Evolutionary conservation across 1,140 invertebrate species (phyloP).

Genomic region (Papilio glaucus): DNA sequence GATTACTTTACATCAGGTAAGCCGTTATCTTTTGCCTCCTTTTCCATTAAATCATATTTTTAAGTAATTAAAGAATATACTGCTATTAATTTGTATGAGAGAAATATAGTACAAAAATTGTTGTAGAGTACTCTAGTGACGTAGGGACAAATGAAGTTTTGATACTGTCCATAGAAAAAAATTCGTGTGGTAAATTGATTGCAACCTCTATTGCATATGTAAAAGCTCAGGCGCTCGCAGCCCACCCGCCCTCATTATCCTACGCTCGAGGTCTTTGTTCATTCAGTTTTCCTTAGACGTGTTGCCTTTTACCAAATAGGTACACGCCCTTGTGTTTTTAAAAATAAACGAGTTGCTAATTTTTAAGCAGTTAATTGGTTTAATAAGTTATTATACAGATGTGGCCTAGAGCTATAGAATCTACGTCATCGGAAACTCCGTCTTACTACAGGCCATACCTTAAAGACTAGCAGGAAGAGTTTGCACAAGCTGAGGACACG

Average conservation of each 20-base stretch:
- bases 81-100: too few relatives aligned
- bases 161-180: not conserved
- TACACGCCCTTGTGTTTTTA: not conserved
- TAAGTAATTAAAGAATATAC: too few relatives aligned
- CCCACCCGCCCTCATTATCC: slow-evolving; percentile 44
- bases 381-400: too few relatives aligned
- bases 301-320: not conserved
- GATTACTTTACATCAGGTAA: too few relatives aligned
- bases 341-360: slow-evolving; percentile 14
- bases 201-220: slow-evolving; percentile 52
- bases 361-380: too few relatives aligned
- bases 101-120: not conserved
- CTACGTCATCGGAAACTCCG: too few relatives aligned
- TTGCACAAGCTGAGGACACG: too few relatives aligned
- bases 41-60: too few relatives aligned
- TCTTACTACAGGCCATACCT: too few relatives aligned
- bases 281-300: slow-evolving; percentile 21
- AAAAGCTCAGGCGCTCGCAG: slow-evolving; percentile 43
- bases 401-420: too few relatives aligned
- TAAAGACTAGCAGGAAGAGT: too few relatives aligned
- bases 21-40: too few relatives aligned
- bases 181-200: not conserved
- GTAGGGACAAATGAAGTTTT: not conserved
- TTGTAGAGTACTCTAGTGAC: not conserved
- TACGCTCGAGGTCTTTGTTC: slow-evolving; percentile 44